A percentile compares a stretch with the other conserved stretches of the same genome.
phyloP scores from a whole-genome alignment of 2,888 invertebrate species.

The Lordiphosa andalusiaca region DNA sequence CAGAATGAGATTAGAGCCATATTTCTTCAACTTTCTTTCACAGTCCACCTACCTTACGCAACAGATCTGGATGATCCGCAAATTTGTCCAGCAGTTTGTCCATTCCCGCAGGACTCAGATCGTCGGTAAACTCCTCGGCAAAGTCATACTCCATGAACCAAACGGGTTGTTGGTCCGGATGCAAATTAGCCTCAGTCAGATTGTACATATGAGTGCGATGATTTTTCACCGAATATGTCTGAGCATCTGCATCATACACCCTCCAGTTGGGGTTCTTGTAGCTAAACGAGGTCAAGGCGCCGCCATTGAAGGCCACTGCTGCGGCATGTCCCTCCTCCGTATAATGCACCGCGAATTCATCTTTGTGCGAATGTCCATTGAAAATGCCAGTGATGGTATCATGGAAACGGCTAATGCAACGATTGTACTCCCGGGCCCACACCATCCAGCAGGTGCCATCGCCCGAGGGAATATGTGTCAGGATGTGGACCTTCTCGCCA shows the following conservation, averaged over 20 bases:
- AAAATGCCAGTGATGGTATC: constrained; percentile 89
- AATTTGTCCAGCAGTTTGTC: constrained; percentile 83
- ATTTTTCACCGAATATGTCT: constrained; percentile 83
- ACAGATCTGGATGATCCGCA: constrained; percentile 74
- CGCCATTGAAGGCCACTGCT: constrained; percentile 89
- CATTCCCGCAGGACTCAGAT: constrained; percentile 84
- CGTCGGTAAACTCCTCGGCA: constrained; percentile 85
- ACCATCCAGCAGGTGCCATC: constrained; percentile 84
- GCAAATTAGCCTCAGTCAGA: constrained; percentile 86
- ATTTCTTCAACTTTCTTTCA: not conserved
- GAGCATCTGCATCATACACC: constrained; percentile 85
- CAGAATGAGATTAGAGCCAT: no score
- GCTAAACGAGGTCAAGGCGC: constrained; percentile 87
- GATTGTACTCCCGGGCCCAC: constrained; percentile 87
- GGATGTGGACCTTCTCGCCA: constrained; percentile 89
- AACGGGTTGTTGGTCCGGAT: constrained; percentile 82
- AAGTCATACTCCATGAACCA: constrained; percentile 90
- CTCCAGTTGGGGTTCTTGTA: constrained; percentile 91
- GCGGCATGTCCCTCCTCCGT: constrained; percentile 81
- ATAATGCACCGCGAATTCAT: constrained; percentile 87
- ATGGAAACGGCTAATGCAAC: constrained; percentile 86
- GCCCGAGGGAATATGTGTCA: constrained; percentile 91
- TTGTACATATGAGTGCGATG: constrained; percentile 88
- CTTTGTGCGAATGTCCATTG: constrained; percentile 90
- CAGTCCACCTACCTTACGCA: constrained; percentile 59